Evolutionary conservation across 2,797 vertebrate genomes (phyloP), one percentile per base, ranked within the genome.

Genomic region (Clarias platycephalus): DNA sequence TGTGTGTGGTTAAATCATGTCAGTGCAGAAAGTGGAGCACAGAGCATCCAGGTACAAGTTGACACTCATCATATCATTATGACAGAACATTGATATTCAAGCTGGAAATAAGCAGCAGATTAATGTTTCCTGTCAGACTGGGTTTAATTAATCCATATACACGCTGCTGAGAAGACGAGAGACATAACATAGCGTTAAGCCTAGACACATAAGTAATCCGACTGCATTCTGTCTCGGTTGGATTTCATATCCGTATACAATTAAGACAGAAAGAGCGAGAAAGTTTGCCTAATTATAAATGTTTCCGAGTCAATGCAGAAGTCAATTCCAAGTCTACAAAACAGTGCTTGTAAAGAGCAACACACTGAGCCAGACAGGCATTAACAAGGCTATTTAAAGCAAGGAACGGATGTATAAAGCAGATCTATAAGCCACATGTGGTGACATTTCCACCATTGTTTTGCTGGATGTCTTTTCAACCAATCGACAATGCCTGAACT

Each of bases 351-450:
- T 28, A 58, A 84, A 70, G n/a, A 76, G 44, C 16, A 68, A 44
- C 24, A 60, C 31, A 10, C 24, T 57, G 31, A 68, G 13, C 70
- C 74, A 70, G 62, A 78, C 62, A 8, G 34, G 57, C 53, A 60
- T 60, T 53, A 83, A 75, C 70, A 34, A 75, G 58, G 64, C 55
- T 37, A 26, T 22, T 49, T 68, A 68, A 68, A 66, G 9, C 3
- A 26, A 28, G 26, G 24, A 72, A 26, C 70, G 40, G 44, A 74
- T 74, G 71, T 74, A 16, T 18, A 74, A 74, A 26, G 71, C 44
- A 74, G 44, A 74, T 74, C 71, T 74, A 28, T 74, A 74, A 74
- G 53, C 71, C 71, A 74, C 40, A 53, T 53, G 44, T 74, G 71
- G 71, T 74, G 71, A 74, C 71, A 26, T 26, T 26, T 74, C 40